Evolutionary conservation across 2,888 invertebrate species (phyloP).

Genomic region (Acanthococcus lagerstroemiae): DNA sequence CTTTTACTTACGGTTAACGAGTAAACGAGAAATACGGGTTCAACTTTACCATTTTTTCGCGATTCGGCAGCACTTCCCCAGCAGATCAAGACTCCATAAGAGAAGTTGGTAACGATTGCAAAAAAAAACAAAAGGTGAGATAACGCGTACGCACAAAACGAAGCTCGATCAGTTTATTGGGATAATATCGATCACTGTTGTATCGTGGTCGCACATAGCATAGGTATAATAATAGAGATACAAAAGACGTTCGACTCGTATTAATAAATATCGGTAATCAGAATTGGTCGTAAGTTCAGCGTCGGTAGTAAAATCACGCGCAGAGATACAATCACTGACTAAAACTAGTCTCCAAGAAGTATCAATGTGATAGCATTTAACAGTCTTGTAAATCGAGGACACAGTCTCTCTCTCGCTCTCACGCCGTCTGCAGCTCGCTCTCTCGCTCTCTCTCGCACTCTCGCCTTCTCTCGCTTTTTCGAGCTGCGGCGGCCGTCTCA

Average conservation of each 20-base stretch:
- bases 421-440: slow-evolving; percentile 1
- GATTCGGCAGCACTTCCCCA: slow-evolving; percentile 12
- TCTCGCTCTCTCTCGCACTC: background rate
- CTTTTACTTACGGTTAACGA: background rate
- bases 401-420: slow-evolving; percentile 12
- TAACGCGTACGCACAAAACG: background rate
- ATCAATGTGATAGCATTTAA: slow-evolving; percentile 30
- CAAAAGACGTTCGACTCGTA: slow-evolving; percentile 14
- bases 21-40: background rate
- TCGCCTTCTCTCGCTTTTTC: background rate
- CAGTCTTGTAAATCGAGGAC: slow-evolving; percentile 30
- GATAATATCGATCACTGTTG: slow-evolving; percentile 19
- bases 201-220: slow-evolving; percentile 13
- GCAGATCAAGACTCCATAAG: slow-evolving; percentile 20
- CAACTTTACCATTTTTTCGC: slow-evolving; percentile 21
- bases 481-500: background rate
- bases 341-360: slow-evolving; percentile 26
- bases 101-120: background rate
- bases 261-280: background rate
- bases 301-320: slow-evolving; percentile 23
- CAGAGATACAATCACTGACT: slow-evolving; percentile 29
- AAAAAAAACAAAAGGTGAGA: background rate
- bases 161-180: background rate
- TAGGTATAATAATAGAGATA: slow-evolving; percentile 3
- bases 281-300: slow-evolving; percentile 17